phyloP scores from a whole-genome alignment of 2,113 vertebrate species.

The Notiomystis cincta region DNA sequence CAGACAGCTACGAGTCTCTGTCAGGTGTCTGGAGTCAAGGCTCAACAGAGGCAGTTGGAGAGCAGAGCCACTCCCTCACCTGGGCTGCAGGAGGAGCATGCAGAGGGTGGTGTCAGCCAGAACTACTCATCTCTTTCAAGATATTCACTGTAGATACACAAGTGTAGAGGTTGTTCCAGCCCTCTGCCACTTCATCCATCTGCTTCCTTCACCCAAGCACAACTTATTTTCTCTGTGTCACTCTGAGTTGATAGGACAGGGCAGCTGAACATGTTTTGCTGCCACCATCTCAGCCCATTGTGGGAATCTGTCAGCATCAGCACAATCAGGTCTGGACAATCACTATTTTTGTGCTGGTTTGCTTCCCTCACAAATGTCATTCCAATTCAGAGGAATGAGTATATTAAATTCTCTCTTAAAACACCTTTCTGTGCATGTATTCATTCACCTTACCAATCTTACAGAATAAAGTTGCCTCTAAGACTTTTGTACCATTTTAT shows the following conservation, averaged over 20 bases:
- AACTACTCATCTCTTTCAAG: not conserved
- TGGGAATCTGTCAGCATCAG: not conserved
- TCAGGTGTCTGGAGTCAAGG: rapidly evolving
- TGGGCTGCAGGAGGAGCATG: not conserved
- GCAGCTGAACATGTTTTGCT: not conserved
- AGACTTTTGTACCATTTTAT: not conserved
- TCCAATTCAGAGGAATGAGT: not conserved
- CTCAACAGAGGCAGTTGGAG: rapidly evolving
- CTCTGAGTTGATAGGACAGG: rapidly evolving
- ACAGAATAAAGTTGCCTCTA: not conserved
- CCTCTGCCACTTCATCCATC: not conserved
- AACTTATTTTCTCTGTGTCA: not conserved
- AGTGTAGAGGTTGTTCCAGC: not conserved
- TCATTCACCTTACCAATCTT: not conserved
- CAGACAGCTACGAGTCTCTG: not conserved
- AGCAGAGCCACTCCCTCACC: not conserved
- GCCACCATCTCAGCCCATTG: not conserved
- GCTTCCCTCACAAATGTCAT: not conserved
- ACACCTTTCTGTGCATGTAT: not conserved
- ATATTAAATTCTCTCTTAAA: not conserved
- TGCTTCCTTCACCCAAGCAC: not conserved
- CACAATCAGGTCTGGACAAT: not conserved
- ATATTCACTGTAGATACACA: not conserved
- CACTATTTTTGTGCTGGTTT: not conserved
- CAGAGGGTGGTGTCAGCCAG: not conserved